Evolutionary conservation across 2,113 vertebrate species (phyloP).

Genomic region (Sakesphorus luctuosus): DNA sequence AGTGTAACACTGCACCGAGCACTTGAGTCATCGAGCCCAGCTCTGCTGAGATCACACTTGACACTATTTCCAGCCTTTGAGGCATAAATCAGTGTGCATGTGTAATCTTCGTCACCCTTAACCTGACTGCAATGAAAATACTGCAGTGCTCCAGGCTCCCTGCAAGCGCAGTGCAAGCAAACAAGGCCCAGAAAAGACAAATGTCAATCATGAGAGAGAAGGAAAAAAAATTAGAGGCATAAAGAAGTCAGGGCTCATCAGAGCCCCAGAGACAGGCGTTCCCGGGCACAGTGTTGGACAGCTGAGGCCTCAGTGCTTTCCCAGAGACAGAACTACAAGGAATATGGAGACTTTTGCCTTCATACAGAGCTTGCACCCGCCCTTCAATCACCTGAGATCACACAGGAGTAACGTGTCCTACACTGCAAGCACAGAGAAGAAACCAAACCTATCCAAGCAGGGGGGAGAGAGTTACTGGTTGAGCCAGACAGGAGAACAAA

Average conservation of each 20-base stretch:
- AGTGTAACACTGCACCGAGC: not conserved
- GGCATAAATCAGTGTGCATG: constrained; percentile 68
- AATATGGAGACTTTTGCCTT: not conserved
- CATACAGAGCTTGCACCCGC: not conserved
- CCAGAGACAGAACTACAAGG: not conserved
- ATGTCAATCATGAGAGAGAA: constrained; percentile 45
- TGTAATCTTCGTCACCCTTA: constrained; percentile 69
- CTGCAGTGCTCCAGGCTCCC: constrained; percentile 41
- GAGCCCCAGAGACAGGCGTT: not conserved
- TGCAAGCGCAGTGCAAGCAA: constrained; percentile 24
- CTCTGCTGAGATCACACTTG: constrained; percentile 67
- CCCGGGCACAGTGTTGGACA: not conserved
- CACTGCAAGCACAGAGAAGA: not conserved
- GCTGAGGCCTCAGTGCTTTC: not conserved
- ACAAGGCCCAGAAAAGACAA: constrained; percentile 54
- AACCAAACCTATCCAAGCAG: not conserved
- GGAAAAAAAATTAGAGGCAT: not conserved
- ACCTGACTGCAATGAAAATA: constrained; percentile 56
- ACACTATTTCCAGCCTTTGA: constrained; percentile 57
- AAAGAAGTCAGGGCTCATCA: constrained; percentile 23
- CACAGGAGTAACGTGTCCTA: rapidly evolving
- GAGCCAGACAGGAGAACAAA: not conserved
- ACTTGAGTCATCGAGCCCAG: constrained; percentile 46
- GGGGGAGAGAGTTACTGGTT: not conserved
- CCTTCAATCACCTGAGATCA: not conserved